phyloP scores from a whole-genome alignment of 2,888 invertebrate genomes.

The Drosophila picticornis region DNA sequence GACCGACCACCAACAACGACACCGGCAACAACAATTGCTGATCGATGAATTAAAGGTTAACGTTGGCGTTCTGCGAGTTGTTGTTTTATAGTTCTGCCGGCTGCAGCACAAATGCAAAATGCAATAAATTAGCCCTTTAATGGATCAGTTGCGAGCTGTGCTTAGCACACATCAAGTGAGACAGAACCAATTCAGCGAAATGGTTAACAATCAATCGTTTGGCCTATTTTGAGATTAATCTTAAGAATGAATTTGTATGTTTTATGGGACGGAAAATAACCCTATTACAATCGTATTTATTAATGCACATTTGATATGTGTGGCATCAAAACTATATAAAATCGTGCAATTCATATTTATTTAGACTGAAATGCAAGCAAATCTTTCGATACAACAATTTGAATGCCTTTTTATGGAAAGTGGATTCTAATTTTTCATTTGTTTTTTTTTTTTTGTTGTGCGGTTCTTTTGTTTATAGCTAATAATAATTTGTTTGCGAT shows the following conservation, averaged over 20 bases:
- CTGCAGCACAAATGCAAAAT: not conserved
- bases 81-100: not conserved
- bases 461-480: constrained; percentile 45
- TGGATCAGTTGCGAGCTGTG: not conserved
- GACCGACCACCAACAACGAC: constrained; percentile 54
- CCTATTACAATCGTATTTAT: not conserved
- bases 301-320: not conserved
- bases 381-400: constrained; percentile 15
- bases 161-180: not conserved
- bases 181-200: too few species aligned
- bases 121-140: constrained; percentile 29
- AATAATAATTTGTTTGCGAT: constrained; percentile 66
- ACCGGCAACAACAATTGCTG: constrained; percentile 8
- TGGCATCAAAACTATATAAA: not conserved
- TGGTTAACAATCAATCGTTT: not conserved
- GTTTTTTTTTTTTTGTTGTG: constrained; percentile 2
- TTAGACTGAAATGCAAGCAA: constrained; percentile 6
- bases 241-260: not conserved
- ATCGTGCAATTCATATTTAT: not conserved
- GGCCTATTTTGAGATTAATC: not conserved
- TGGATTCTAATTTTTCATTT: constrained; percentile 27
- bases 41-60: constrained; percentile 27
- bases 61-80: not conserved
- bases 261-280: not conserved
- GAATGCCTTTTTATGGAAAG: constrained; percentile 31